Conservation (phyloP, 2,113 vertebrate species). For the Tachuris rubrigastra region DNA sequence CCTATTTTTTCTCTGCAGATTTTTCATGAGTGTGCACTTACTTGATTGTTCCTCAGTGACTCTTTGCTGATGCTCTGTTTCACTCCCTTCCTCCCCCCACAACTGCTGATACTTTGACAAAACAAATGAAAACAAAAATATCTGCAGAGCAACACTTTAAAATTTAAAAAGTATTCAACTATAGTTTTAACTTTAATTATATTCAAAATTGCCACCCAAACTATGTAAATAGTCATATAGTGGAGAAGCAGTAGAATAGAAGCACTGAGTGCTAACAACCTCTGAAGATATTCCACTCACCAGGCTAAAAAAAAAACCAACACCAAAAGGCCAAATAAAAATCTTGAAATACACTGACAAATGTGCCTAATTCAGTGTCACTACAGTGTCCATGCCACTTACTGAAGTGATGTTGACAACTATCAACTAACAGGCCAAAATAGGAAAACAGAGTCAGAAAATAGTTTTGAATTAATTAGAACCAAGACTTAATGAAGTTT, state of each 20-base stretch:
- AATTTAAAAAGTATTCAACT: background rate
- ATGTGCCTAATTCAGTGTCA: background rate
- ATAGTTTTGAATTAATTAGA: background rate
- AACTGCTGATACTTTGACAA: background rate
- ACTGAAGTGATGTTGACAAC: background rate
- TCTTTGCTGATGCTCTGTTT: background rate
- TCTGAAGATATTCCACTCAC: background rate
- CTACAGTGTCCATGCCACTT: background rate
- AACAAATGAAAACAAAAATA: constrained; percentile 8
- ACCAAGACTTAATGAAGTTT: background rate
- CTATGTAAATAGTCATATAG: background rate
- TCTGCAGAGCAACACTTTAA: background rate
- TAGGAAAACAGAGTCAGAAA: background rate
- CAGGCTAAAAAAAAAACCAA: background rate
- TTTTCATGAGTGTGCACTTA: constrained; percentile 25
- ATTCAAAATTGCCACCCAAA: background rate
- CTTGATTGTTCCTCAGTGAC: constrained; percentile 17
- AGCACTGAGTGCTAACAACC: background rate
- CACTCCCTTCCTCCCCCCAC: background rate
- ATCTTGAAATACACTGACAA: background rate
- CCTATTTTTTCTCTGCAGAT: constrained; percentile 36
- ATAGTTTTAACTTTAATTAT: background rate
- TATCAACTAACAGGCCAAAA: background rate
- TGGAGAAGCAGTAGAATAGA: background rate
- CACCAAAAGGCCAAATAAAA: background rate